Evolutionary conservation across 2,888 invertebrate genomes (phyloP).

Genomic region (Eupithecia vulgata): DNA sequence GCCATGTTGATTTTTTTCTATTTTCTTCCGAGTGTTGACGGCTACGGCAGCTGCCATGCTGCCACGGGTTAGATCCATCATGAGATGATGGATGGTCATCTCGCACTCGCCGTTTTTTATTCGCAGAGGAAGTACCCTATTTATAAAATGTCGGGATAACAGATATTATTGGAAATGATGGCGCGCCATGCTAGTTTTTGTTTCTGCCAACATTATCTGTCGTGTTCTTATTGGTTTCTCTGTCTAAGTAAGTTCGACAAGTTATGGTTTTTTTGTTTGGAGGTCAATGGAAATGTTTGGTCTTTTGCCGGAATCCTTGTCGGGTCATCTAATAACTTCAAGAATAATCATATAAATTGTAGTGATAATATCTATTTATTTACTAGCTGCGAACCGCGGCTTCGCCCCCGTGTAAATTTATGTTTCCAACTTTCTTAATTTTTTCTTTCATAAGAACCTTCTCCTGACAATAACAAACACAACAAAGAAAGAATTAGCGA

Average conservation of each 20-base stretch:
- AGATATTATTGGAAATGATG: conserved; percentile 19
- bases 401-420: too few relatives aligned
- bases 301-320: neutral
- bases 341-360: neutral
- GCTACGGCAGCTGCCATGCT: conserved; percentile 63
- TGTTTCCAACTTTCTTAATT: too few relatives aligned
- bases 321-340: neutral
- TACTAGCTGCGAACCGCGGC: too few relatives aligned
- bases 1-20: conserved; percentile 55
- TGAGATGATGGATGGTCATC: conserved; percentile 62
- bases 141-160: conserved; percentile 33
- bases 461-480: too few relatives aligned
- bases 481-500: too few relatives aligned
- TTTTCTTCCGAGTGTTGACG: conserved; percentile 57
- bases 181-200: conserved; percentile 10
- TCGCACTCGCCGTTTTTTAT: conserved; percentile 47
- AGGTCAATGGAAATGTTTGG: neutral
- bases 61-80: conserved; percentile 69
- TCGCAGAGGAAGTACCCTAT: conserved; percentile 40
- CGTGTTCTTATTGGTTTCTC: conserved; percentile 4
- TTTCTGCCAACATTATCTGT: conserved; percentile 12
- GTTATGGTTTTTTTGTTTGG: neutral
- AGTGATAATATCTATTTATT: too few relatives aligned
- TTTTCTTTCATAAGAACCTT: too few relatives aligned
- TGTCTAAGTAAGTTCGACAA: neutral